These are phyloP conservation scores for Spinibarbus caldwelli DNA, from an alignment of 2,797 vertebrate genomes.

Conservation along the genomic window DNA sequence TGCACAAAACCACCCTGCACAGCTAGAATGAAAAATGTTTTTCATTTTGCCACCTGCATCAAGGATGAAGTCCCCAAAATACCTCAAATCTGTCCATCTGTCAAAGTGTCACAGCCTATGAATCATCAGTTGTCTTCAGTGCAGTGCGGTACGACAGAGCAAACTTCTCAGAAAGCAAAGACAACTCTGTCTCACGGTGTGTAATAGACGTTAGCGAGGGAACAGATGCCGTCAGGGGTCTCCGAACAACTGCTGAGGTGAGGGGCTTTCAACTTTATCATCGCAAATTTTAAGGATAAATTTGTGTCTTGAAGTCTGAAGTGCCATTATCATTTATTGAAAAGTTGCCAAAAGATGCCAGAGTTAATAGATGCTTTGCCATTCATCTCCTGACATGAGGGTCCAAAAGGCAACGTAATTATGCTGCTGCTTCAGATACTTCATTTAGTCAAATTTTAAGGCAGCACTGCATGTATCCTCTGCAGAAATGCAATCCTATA, in stretches of 20 bases:
- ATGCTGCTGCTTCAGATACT: not conserved
- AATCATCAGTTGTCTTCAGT: constrained; percentile 74
- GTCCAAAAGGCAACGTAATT: not conserved
- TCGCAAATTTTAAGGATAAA: constrained; percentile 6
- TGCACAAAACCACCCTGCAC: constrained; percentile 14
- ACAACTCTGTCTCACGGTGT: constrained; percentile 19
- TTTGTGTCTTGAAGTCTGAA: constrained; percentile 16
- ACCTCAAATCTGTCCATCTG: constrained; percentile 83
- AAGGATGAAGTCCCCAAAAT: constrained; percentile 77
- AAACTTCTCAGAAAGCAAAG: constrained; percentile 51
- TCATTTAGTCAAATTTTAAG: not conserved
- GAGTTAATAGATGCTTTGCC: constrained; percentile 14
- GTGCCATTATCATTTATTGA: constrained; percentile 15
- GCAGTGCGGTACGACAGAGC: constrained; percentile 52
- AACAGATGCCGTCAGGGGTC: constrained; percentile 46
- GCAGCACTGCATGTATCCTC: not conserved
- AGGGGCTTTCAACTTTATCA: constrained; percentile 12
- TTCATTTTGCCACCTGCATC: constrained; percentile 60
- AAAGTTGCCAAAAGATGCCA: constrained; percentile 37
- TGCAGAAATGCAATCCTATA: not conserved
- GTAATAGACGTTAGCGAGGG: constrained; percentile 47
- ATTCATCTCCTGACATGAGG: not conserved
- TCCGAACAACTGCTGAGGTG: constrained; percentile 47
- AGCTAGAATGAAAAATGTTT: constrained; percentile 59
- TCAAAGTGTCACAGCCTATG: constrained; percentile 83